phyloP scores from a whole-genome alignment of 2,797 vertebrate species.

The Bovichtus variegatus region DNA sequence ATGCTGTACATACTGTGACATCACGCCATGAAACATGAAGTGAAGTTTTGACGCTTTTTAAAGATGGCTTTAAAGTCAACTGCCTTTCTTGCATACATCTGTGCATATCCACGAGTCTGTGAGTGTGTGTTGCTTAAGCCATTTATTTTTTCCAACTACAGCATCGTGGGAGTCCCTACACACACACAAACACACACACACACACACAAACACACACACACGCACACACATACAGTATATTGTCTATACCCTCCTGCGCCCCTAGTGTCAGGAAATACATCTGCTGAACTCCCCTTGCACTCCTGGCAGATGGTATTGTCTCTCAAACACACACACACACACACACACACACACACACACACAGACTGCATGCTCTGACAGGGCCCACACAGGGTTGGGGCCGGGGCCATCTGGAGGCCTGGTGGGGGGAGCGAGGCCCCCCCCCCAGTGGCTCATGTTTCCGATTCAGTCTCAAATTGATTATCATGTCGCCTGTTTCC shows the following conservation, averaged over 20 bases:
- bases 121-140: neutral
- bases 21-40: too few species aligned
- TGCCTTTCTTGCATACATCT: neutral
- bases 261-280: conserved; percentile 59
- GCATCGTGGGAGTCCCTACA: neutral
- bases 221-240: neutral
- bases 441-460: conserved; percentile 75
- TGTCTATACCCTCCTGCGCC: conserved; percentile 18
- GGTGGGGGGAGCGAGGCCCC: conserved; percentile 65
- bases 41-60: too few species aligned
- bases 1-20: too few species aligned
- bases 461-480: conserved; percentile 83
- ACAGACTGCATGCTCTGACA: conserved; percentile 40
- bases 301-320: conserved; percentile 76
- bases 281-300: conserved; percentile 74
- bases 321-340: conserved; percentile 42
- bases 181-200: neutral
- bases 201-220: neutral
- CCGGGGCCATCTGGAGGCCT: conserved; percentile 82
- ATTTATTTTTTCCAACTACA: neutral
- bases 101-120: neutral
- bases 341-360: conserved; percentile 22
- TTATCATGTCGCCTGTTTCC: conserved; percentile 83
- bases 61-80: too few species aligned
- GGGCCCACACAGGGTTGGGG: conserved; percentile 61